These are phyloP conservation scores for Drosophila anomalata DNA, from an alignment of 2,888 invertebrate genomes.

Conservation along the genomic window DNA sequence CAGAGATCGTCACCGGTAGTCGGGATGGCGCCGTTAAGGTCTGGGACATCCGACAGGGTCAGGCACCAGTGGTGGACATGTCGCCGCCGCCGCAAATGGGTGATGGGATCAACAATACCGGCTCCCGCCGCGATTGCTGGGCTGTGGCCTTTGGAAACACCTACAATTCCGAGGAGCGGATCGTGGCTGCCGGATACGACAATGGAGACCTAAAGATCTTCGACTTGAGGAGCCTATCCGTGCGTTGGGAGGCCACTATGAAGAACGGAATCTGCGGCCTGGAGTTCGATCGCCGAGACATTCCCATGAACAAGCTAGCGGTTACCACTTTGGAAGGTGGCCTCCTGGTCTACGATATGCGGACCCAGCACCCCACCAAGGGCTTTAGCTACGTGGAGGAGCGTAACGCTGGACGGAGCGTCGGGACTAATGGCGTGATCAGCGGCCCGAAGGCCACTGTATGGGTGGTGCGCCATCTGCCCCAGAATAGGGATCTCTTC, in stretches of 20 bases:
- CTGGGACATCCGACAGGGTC: constrained; percentile 97
- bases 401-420: constrained; percentile 83
- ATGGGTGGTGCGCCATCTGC: constrained; percentile 94
- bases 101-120: constrained; percentile 85
- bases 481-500: constrained; percentile 97
- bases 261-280: constrained; percentile 95
- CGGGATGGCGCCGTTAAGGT: constrained; percentile 97
- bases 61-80: constrained; percentile 94
- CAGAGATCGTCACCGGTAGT: constrained; percentile 97
- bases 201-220: constrained; percentile 98
- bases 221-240: constrained; percentile 92
- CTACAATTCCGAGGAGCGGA: constrained; percentile 92
- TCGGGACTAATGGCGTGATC: constrained; percentile 83
- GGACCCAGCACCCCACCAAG: constrained; percentile 93
- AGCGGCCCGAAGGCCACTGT: constrained; percentile 92
- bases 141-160: constrained; percentile 96
- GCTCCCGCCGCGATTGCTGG: constrained; percentile 92
- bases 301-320: constrained; percentile 96
- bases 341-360: constrained; percentile 93
- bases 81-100: constrained; percentile 81
- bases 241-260: constrained; percentile 95
- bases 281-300: constrained; percentile 97
- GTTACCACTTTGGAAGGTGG: constrained; percentile 96
- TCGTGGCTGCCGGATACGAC: constrained; percentile 96
- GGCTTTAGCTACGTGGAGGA: constrained; percentile 90